A percentile compares a stretch with the other conserved stretches of the same genome.
These are phyloP conservation scores for Keiferia lycopersicella DNA, from an alignment of 2,888 invertebrate genomes.

Conservation along the genomic window DNA sequence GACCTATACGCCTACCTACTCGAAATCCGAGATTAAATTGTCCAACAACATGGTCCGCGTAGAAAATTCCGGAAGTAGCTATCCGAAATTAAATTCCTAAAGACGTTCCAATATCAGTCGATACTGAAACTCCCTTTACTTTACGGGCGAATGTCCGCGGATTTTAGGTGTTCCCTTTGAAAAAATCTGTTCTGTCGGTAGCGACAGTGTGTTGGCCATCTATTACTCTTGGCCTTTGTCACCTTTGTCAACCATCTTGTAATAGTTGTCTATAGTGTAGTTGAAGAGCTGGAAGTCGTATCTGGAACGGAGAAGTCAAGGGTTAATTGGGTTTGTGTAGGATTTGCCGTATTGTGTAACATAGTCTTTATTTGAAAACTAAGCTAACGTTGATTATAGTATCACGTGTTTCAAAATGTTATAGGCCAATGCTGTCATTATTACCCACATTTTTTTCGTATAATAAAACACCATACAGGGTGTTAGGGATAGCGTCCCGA, in stretches of 20 bases:
- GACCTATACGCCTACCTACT: constrained; percentile 31
- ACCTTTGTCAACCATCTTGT: constrained; percentile 79
- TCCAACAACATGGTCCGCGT: background rate
- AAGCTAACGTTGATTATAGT: background rate
- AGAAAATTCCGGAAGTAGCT: background rate
- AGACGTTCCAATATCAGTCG: constrained; percentile 11
- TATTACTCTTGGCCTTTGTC: constrained; percentile 53
- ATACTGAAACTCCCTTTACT: constrained; percentile 7
- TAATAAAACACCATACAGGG: background rate
- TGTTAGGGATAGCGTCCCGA: no score
- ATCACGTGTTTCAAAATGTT: background rate
- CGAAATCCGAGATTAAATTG: constrained; percentile 15
- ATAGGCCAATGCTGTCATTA: background rate
- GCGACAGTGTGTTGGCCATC: constrained; percentile 38
- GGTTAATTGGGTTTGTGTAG: constrained; percentile 20
- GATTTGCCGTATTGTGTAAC: background rate
- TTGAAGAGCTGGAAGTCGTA: constrained; percentile 94
- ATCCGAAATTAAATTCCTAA: constrained; percentile 15
- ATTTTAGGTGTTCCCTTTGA: background rate
- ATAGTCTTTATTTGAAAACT: background rate
- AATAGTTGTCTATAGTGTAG: constrained; percentile 87
- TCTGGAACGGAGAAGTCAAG: constrained; percentile 73
- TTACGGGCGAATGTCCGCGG: constrained; percentile 23
- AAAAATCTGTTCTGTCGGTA: background rate
- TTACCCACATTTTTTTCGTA: background rate